Conservation (phyloP, 2,797 vertebrate species). For the Myotis daubentonii region DNA sequence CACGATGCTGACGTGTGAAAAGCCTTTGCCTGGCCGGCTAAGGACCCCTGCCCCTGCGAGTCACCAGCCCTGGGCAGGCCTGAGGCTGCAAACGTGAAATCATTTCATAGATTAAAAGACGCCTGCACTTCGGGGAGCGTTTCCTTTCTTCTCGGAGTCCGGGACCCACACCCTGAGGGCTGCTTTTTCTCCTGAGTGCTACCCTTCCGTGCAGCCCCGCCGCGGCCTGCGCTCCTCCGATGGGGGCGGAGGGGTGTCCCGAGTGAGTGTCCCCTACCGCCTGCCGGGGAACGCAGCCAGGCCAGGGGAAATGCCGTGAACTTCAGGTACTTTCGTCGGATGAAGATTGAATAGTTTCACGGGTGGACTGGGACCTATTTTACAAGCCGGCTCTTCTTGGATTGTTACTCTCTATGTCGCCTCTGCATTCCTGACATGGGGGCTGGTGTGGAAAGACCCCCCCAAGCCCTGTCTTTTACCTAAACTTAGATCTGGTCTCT, state of each 20-base stretch:
- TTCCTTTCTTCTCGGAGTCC: neutral
- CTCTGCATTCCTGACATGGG: neutral
- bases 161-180: neutral
- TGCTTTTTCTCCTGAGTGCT: neutral
- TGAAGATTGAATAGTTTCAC: neutral
- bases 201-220: neutral
- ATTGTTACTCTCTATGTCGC: fast-evolving
- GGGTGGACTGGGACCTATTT: constrained; percentile 7
- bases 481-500: neutral
- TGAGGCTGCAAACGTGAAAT: neutral
- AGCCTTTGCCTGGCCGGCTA: constrained; percentile 51
- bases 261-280: fast-evolving
- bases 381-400: constrained; percentile 32
- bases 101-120: neutral
- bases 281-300: neutral
- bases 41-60: neutral
- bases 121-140: neutral
- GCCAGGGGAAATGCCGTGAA: neutral
- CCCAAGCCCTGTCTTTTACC: neutral
- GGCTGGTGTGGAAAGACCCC: neutral
- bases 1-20: constrained; percentile 61
- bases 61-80: neutral
- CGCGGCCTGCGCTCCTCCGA: neutral
- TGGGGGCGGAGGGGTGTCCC: neutral
- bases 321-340: neutral